Percentiles rank a stretch among this genome's conserved stretches.
phyloP scores from a whole-genome alignment of 2,888 invertebrate genomes.

The Lithosia quadra region DNA sequence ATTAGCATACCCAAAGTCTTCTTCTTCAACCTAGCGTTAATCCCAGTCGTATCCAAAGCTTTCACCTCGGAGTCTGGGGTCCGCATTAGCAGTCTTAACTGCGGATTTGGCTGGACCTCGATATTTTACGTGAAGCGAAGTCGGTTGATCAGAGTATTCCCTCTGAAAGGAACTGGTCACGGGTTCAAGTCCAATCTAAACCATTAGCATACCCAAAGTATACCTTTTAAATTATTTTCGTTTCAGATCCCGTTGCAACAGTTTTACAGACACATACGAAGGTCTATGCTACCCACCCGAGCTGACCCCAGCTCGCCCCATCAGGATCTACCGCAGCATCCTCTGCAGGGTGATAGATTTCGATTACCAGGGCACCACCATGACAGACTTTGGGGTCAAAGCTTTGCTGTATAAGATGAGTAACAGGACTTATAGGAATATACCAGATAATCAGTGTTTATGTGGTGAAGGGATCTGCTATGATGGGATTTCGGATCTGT shows the following conservation, averaged over 20 bases:
- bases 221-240: too few relatives aligned
- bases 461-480: conserved; percentile 84
- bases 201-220: too few relatives aligned
- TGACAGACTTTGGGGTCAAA: conserved; percentile 80
- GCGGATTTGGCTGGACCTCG: too few relatives aligned
- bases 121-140: too few relatives aligned
- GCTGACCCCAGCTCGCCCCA: conserved; percentile 79
- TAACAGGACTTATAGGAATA: conserved; percentile 87
- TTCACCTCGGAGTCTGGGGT: too few relatives aligned
- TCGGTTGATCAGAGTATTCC: too few relatives aligned
- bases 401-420: conserved; percentile 88
- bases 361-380: conserved; percentile 57
- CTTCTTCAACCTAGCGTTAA: too few relatives aligned
- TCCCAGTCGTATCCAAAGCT: too few relatives aligned
- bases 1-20: too few relatives aligned
- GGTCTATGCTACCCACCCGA: conserved; percentile 90
- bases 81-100: too few relatives aligned
- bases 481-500: conserved; percentile 89
- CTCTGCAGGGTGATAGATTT: conserved; percentile 91
- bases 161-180: too few relatives aligned
- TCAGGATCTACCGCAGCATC: conserved; percentile 90
- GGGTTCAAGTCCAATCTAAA: too few relatives aligned
- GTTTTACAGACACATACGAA: conserved; percentile 90
- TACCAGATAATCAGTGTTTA: conserved; percentile 89
- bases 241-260: conserved; percentile 88